Conservation (phyloP, 2,113 vertebrate genomes). For the Pristiophorus japonicus region DNA sequence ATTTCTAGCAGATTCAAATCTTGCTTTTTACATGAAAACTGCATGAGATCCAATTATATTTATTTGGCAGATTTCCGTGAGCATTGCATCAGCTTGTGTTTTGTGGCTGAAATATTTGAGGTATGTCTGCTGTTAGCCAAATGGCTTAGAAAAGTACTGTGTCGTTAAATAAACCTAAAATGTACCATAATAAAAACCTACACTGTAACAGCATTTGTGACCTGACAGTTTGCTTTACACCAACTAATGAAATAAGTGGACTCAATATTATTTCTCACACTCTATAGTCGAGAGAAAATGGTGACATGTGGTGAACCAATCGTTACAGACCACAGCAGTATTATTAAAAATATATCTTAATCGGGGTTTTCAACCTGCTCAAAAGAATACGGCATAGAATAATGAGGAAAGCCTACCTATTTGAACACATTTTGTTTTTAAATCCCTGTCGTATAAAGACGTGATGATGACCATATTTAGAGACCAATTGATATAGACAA, state of each 20-base stretch:
- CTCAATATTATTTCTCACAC: neutral
- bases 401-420: neutral
- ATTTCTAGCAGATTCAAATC: neutral
- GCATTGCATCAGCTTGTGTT: neutral
- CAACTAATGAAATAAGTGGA: neutral
- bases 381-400: neutral
- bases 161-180: neutral
- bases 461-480: neutral
- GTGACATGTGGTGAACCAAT: neutral
- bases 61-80: neutral
- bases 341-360: neutral
- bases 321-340: neutral
- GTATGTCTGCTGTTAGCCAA: neutral
- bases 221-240: neutral
- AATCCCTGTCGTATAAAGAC: neutral
- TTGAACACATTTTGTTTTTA: neutral
- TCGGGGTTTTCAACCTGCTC: neutral
- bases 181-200: neutral
- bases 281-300: neutral
- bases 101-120: neutral
- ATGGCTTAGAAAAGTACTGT: no score
- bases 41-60: neutral
- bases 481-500: neutral
- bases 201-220: neutral
- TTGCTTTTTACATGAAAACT: neutral